Evolutionary conservation across 2,797 vertebrate species (phyloP).

Genomic region (Botia almorhae): DNA sequence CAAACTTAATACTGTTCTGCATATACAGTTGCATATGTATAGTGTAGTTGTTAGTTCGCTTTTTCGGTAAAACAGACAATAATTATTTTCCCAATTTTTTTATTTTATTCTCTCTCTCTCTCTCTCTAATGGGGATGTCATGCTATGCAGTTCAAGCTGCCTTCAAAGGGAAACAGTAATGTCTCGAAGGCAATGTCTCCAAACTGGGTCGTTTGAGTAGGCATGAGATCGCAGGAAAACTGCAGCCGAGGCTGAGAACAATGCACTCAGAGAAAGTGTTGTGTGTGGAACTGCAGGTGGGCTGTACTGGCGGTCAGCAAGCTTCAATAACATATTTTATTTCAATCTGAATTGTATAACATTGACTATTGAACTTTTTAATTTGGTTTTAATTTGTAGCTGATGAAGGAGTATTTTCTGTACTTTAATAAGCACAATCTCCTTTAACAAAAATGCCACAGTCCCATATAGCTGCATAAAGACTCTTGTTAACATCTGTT

Average conservation of each 20-base stretch:
- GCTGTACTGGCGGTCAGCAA: constrained; percentile 8
- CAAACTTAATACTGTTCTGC: no score
- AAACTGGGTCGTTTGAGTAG: constrained; percentile 78
- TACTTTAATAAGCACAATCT: not conserved
- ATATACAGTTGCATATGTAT: no score
- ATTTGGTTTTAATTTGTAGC: constrained; percentile 10
- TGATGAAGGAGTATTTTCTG: not conserved
- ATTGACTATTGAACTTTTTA: constrained; percentile 1
- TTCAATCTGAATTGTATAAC: not conserved
- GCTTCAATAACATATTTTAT: constrained; percentile 7
- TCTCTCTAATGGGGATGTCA: constrained; percentile 69
- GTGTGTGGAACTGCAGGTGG: constrained; percentile 12
- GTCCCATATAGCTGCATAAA: not conserved
- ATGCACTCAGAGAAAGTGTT: not conserved
- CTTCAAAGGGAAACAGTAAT: constrained; percentile 77
- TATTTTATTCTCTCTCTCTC: no score
- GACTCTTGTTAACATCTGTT: no score
- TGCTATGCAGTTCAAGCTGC: constrained; percentile 74
- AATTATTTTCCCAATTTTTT: no score
- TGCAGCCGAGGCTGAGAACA: constrained; percentile 17
- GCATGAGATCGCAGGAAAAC: constrained; percentile 64
- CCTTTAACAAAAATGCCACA: not conserved
- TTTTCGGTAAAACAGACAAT: no score
- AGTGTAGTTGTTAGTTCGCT: no score
- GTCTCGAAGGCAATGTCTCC: constrained; percentile 74